Evolutionary conservation across 2,113 vertebrate genomes (phyloP), one percentile per base, ranked within the genome.

Genomic region (Clarias magur): DNA sequence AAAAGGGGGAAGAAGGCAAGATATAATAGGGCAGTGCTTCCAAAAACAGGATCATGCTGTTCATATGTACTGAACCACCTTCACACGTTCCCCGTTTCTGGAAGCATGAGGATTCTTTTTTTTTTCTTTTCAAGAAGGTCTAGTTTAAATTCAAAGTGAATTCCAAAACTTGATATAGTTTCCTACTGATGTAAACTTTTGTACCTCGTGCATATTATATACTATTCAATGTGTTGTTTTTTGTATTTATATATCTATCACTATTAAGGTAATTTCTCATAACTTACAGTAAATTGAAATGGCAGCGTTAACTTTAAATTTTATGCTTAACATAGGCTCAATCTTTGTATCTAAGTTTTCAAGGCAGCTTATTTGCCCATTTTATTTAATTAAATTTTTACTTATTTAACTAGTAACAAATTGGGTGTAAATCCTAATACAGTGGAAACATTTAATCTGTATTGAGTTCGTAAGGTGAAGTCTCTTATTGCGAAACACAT

Each of bases 1-100:
- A 86, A 91, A 91, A 83, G 70, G 88, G 87, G 48, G 38, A 65
- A 88, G 56, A 83, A 88, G 67, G 85, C 85, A 88, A 90, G 56
- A 82, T 80, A 80, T 48, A 48, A 88, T 87, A 65, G 86, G 85
- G 87, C 86, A 89, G 86, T 53, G 53, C 17, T 75, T 60, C 86
- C 57, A 89, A 89, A 82, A 79, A 80, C 53, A 88, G 42, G 63
- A 86, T 73, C 79, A 75, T 17, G 42, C 80, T 57, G 59, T 84
- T 90, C 48, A 65, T 82, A 82, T 27, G 83, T 78, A 57, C 56
- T 82, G 62, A 60, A 75, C 72, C 83, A 86, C 76, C 80, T 83
- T 76, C 67, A 67, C 30, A 53, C 79, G 42, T 62, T 72, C n/a
- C 54, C 42, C 76, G 38, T 25, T 62, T 11, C 79, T 60, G 56